These are phyloP conservation scores for Heteromurus nitidus DNA, from an alignment of 2,888 invertebrate genomes.

Conservation along the genomic window DNA sequence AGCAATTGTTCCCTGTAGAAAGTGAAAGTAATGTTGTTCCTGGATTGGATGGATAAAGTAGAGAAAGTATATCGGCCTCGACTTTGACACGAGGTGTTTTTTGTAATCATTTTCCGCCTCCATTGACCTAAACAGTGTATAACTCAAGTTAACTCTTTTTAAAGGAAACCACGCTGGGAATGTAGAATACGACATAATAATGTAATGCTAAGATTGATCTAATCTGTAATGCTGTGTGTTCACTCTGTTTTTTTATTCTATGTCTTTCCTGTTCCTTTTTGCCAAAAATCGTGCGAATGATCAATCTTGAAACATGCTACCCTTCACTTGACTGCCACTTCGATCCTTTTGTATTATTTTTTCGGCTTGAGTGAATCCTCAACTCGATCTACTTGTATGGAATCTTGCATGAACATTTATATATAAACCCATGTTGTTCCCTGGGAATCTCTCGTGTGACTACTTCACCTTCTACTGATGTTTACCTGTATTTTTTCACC, in stretches of 20 bases:
- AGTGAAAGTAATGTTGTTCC: no score
- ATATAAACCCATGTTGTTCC: not conserved
- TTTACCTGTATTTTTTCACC: not conserved
- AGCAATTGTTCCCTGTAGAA: no score
- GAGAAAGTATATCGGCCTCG: no score
- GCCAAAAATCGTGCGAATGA: constrained; percentile 5
- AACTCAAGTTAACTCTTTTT: no score
- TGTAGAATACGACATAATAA: no score
- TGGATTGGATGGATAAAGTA: no score
- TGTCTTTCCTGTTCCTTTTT: constrained; percentile 3
- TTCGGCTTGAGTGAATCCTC: not conserved
- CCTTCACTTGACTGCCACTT: not conserved
- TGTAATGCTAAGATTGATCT: constrained; percentile 20
- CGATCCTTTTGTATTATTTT: no score
- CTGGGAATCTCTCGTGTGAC: not conserved
- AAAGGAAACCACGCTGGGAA: no score
- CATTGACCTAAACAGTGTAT: no score
- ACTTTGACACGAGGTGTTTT: no score
- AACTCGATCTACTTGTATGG: not conserved
- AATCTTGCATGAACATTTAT: constrained; percentile 16
- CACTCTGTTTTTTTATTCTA: not conserved
- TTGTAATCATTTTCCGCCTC: no score
- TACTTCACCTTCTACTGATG: not conserved
- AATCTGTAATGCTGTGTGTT: not conserved
- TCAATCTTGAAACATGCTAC: not conserved